Evolutionary conservation across 2,797 vertebrate species (phyloP).

Genomic region (Peromyscus attwateri): DNA sequence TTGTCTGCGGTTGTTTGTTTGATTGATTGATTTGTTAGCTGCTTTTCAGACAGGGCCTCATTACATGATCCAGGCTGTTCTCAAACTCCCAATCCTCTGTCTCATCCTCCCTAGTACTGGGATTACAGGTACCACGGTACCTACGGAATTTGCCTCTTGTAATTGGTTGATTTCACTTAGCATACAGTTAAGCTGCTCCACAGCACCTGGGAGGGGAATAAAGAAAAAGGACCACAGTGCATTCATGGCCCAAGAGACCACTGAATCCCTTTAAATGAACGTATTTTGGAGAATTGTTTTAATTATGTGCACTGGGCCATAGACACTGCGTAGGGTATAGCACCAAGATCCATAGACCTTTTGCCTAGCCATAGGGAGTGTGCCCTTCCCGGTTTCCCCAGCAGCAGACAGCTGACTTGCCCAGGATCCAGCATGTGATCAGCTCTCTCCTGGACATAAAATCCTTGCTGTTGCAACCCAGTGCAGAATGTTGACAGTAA

Average conservation of each 20-base stretch:
- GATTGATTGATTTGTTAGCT: background rate
- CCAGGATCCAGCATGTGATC: background rate
- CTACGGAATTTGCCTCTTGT: background rate
- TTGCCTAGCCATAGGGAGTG: background rate
- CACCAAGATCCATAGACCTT: background rate
- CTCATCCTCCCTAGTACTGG: background rate
- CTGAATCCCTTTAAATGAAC: slow-evolving; percentile 35
- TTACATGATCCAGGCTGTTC: background rate
- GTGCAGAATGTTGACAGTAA: background rate
- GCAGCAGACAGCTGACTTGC: background rate
- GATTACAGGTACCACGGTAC: background rate
- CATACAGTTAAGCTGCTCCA: background rate
- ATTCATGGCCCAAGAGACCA: slow-evolving; percentile 10
- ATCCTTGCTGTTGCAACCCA: background rate
- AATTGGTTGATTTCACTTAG: background rate
- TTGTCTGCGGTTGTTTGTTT: background rate
- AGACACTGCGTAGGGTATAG: background rate
- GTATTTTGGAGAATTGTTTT: background rate
- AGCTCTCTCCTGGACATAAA: background rate
- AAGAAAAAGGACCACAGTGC: background rate
- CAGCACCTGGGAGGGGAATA: background rate
- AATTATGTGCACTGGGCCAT: background rate
- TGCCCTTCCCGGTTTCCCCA: background rate
- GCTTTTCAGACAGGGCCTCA: background rate
- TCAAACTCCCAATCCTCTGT: background rate